phyloP scores from a whole-genome alignment of 2,888 invertebrate species.

The Congeria kusceri region DNA sequence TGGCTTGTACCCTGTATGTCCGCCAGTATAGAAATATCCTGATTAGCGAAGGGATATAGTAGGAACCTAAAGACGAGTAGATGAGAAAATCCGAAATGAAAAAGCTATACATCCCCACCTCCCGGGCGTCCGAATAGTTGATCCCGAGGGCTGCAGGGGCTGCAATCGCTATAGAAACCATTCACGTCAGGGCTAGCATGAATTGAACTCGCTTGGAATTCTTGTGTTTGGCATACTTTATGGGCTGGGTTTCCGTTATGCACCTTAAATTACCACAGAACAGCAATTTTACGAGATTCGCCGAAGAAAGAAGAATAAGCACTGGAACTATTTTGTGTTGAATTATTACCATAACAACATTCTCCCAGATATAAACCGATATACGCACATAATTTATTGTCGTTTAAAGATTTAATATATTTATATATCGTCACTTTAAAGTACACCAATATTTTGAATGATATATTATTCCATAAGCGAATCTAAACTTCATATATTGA shows the following conservation, averaged over 20 bases:
- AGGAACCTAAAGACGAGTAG: constrained; percentile 99
- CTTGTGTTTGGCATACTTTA: constrained; percentile 99
- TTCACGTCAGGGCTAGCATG: constrained; percentile 98
- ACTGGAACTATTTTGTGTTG: too few species aligned
- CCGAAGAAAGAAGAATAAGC: too few species aligned
- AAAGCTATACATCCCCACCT: constrained; percentile 95
- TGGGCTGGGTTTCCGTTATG: constrained; percentile 99
- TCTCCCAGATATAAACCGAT: too few species aligned
- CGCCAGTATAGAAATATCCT: constrained; percentile 99
- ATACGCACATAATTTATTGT: too few species aligned
- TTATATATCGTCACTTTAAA: too few species aligned
- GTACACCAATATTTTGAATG: too few species aligned
- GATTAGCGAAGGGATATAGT: constrained; percentile 99
- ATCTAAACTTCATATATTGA: too few species aligned
- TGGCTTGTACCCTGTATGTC: constrained; percentile 94
- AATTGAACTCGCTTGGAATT: constrained; percentile 95
- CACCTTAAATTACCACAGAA: constrained; percentile 89
- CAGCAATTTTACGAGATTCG: too few species aligned
- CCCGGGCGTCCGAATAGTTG: constrained; percentile 95
- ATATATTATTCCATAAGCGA: too few species aligned
- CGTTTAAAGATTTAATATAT: too few species aligned
- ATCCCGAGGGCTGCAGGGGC: constrained; percentile 98
- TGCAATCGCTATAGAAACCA: constrained; percentile 97
- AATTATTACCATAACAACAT: too few species aligned
- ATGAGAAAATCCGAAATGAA: constrained; percentile 99